These are phyloP conservation scores for Zeugodacus cucurbitae DNA, from an alignment of 1,140 invertebrate genomes.

Conservation along the genomic window DNA sequence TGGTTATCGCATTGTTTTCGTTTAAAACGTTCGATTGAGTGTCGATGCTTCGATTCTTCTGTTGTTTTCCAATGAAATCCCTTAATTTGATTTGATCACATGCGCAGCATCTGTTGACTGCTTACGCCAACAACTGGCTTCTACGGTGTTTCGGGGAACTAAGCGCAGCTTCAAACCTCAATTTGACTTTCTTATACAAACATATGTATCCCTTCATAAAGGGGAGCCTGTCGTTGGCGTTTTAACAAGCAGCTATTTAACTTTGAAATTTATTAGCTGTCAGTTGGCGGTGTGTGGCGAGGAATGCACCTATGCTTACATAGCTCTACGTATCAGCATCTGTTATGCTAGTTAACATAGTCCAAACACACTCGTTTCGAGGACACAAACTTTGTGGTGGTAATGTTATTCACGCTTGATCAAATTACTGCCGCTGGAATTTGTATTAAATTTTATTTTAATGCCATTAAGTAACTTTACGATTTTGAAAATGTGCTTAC, in stretches of 20 bases:
- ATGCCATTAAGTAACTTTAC: not conserved
- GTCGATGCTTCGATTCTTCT: not conserved
- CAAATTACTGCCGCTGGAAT: slow-evolving; percentile 28
- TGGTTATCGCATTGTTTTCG: not conserved
- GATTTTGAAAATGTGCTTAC: not conserved
- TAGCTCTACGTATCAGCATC: slow-evolving; percentile 47
- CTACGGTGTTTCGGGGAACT: not conserved
- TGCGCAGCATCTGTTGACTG: not conserved
- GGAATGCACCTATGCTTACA: slow-evolving; percentile 45
- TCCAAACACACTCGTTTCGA: not conserved
- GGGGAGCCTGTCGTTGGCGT: not conserved
- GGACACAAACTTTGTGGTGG: not conserved
- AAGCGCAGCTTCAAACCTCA: not conserved
- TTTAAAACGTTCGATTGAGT: not conserved
- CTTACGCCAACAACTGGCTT: not conserved
- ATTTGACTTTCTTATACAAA: not conserved
- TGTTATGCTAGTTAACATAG: not conserved
- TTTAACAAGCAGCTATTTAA: slow-evolving; percentile 53
- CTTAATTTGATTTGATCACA: not conserved
- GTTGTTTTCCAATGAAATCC: not conserved
- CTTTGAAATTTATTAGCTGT: slow-evolving; percentile 55
- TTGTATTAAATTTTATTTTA: not conserved
- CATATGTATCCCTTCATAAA: not conserved
- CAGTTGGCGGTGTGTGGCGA: slow-evolving; percentile 23
- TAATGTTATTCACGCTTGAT: not conserved